Evolutionary conservation across 1,140 invertebrate genomes (phyloP), one percentile per base, ranked within the genome.

Genomic region (Bombus affinis): DNA sequence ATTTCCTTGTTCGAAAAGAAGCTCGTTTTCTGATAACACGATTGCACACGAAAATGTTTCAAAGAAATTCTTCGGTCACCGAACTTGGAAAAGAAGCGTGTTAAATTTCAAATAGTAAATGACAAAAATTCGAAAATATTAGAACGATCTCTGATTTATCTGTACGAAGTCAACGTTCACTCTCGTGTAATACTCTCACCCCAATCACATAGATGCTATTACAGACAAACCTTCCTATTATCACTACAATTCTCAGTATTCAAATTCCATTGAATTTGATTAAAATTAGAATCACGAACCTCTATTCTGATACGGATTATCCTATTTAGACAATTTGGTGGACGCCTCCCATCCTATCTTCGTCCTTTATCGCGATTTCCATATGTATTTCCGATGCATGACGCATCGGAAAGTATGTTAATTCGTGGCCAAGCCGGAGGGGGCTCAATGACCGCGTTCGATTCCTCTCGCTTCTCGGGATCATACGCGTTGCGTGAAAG

Each of bases 401-500:
- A 83, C 59, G 70, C 47, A 70, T 81, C 74, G 44, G 25, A 73
- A 83, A 90, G 81, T 90, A 90, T 90, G 89, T 77, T 90, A 90
- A 90, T 90, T 65, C 70, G 15, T 42, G 28, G 42, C 66, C 70
- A 65, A 62, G 42, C 62, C 59, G 71, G 53, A 53, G 65, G 65
- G 62, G 59, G 89, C 89, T 91, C 90, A 91, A 86, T 71, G 90
- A 91, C 89, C 90, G 86, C 57, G 73, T 83, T 88, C 73, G 81
- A 81, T n/a, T 68, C 77, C 37, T 68, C 72, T 25, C 35, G 39
- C 39, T 68, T 42, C 87, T 32, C 15, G 53, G 35, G 62, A 81
- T 88, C 79, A 78, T 83, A 75, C 89, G 74, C 65, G 88, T 86
- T 71, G 66, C 74, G 90, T 88, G 84, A 82, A 88, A 90, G 81